Base-by-base conservation (phyloP, 35 echinoderm and acorn worm species). In the Ptychodera flava region DNA sequence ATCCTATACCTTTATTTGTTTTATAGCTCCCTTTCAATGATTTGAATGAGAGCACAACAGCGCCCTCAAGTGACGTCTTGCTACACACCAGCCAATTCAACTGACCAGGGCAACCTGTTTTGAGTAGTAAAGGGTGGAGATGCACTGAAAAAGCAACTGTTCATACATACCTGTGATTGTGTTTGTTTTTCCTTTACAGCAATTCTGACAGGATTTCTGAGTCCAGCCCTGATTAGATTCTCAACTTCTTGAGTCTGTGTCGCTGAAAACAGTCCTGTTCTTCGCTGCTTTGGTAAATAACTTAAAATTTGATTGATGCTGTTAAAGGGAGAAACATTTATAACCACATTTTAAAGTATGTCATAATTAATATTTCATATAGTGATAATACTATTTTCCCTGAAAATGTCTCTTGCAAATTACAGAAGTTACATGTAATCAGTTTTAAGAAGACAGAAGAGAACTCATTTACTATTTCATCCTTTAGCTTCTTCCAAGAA, bases 251-350 rank as follows among this genome's bases (percentile, higher is more conserved):
- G 92, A 29, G 96, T 99, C 81, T 99, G 96, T 22, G 96, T 99
- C 1, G 96, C 96, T 28, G 96, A 99, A 88, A 99, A 99, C 16
- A 99, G 78, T 85, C 96, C 96, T 15, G 96, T 99, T n/a, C 96
- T 34, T 85, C 96, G 80, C 83, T 99, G 96, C 82, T 94, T 99
- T 1, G 96, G 96, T 32, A 99, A 38, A 81, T 94, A 94, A 35
- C 96, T 82, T 36, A 99, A 80, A 33, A 99, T 94, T 78, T 88
- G 94, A 77, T 99, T 99, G 85, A 99, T 99, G 79, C 96, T 99
- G 87, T 31, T 87, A 81, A 36, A 64, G 32, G 81, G 35, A 1
- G 85, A 30, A 86, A 35, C 33, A 28, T 81, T 78, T 86, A 12
- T 82, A 32, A 32, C 0, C 30, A 82, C 30, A 16, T 32, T 29